A percentile compares a stretch with the other conserved stretches of the same genome.
These are phyloP conservation scores for Gadus macrocephalus DNA, from an alignment of 2,113 vertebrate species.

Conservation along the genomic window DNA sequence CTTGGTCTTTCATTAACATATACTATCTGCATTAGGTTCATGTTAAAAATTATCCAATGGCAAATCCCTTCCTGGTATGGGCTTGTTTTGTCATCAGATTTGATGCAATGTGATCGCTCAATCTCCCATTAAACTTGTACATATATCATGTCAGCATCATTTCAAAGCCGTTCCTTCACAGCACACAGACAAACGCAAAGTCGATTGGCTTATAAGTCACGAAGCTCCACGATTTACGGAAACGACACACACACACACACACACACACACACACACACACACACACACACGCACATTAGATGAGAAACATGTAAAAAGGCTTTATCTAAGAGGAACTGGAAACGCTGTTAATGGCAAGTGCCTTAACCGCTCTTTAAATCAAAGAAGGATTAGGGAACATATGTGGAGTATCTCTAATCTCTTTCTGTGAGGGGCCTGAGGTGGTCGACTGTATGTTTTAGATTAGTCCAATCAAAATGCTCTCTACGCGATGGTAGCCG, in stretches of 20 bases:
- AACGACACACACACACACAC: neutral
- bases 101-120: slow-evolving; percentile 2
- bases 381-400: slow-evolving; percentile 61
- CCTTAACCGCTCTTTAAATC: slow-evolving; percentile 60
- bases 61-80: no score
- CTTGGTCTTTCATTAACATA: no score
- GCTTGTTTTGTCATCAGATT: neutral
- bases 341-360: slow-evolving; percentile 54
- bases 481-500: slow-evolving; percentile 20
- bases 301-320: slow-evolving; percentile 23
- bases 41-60: no score
- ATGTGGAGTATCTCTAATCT: slow-evolving; percentile 61
- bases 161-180: no score
- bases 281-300: slow-evolving; percentile 14
- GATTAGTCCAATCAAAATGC: slow-evolving; percentile 48
- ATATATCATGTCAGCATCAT: neutral
- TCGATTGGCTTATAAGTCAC: no score
- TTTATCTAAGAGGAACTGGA: slow-evolving; percentile 55
- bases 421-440: neutral
- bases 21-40: no score
- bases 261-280: neutral
- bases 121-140: neutral
- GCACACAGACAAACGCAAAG: no score
- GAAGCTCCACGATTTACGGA: no score
- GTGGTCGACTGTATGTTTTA: slow-evolving; percentile 40